A percentile compares a stretch with the other conserved stretches of the same genome.
These are phyloP conservation scores for Tipula lateralis DNA, from an alignment of 2,888 invertebrate species.

Conservation along the genomic window DNA sequence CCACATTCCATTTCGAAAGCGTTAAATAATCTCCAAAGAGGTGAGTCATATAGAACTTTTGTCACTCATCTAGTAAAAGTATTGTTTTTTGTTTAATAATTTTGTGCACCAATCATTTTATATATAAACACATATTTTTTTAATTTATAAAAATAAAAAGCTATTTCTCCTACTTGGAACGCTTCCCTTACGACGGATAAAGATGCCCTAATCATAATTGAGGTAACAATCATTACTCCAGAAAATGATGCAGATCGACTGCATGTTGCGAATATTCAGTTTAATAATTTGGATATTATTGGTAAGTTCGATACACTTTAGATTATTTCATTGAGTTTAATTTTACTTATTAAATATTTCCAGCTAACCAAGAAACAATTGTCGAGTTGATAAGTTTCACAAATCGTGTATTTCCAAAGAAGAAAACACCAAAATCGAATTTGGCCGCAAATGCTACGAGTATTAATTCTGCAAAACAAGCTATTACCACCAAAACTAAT, in stretches of 20 bases:
- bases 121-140: background rate
- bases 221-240: conserved; percentile 65
- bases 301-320: conserved; percentile 52
- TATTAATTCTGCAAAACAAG: conserved; percentile 33
- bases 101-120: background rate
- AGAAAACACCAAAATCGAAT: conserved; percentile 37
- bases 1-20: conserved; percentile 56
- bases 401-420: conserved; percentile 61
- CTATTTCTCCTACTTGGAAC: conserved; percentile 39
- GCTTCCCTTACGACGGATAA: conserved; percentile 51
- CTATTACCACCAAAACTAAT: conserved; percentile 39
- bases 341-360: conserved; percentile 31
- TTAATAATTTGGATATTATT: conserved; percentile 91
- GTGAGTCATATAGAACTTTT: no score
- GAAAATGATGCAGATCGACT: conserved; percentile 48
- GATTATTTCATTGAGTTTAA: background rate
- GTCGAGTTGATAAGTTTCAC: conserved; percentile 88
- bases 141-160: conserved; percentile 34
- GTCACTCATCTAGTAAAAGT: no score
- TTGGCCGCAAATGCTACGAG: background rate
- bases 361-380: conserved; percentile 92
- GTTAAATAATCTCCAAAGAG: conserved; percentile 50
- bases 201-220: conserved; percentile 73
- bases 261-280: conserved; percentile 81
- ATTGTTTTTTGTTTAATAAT: conserved; percentile 41